Evolutionary conservation across 2,797 vertebrate species (phyloP).

Genomic region (Otolemur crassicaudatus): DNA sequence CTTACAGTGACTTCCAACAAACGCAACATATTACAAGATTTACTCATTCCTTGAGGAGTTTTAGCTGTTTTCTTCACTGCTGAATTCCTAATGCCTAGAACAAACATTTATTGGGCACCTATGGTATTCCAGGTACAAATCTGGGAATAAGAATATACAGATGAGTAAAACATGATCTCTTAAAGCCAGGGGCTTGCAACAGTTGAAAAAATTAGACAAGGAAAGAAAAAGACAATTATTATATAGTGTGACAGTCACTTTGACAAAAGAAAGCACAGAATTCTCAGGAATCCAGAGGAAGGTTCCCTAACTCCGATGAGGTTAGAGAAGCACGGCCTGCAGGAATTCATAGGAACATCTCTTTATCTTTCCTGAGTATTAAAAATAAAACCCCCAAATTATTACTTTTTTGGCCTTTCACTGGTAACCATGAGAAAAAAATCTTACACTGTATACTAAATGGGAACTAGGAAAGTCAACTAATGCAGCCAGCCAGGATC

Average conservation of each 20-base stretch:
- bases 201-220: not conserved
- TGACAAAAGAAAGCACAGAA: not conserved
- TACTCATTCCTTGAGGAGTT: not conserved
- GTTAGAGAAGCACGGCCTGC: not conserved
- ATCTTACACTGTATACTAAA: not conserved
- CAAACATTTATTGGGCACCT: not conserved
- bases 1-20: not conserved
- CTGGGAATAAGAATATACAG: constrained; percentile 41
- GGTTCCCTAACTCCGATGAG: not conserved
- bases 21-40: constrained; percentile 9
- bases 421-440: constrained; percentile 1
- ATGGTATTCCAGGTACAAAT: not conserved
- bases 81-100: constrained; percentile 27
- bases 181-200: not conserved
- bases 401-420: constrained; percentile 9
- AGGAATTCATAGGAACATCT: not conserved
- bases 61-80: not conserved
- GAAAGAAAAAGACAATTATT: not conserved
- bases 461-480: not conserved
- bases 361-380: not conserved
- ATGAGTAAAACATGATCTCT: not conserved
- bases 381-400: not conserved
- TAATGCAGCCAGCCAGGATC: not conserved
- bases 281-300: constrained; percentile 38
- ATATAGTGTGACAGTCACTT: not conserved